A percentile compares a stretch with the other conserved stretches of the same genome.
These are phyloP conservation scores for Procambarus clarkii DNA, from an alignment of 1,140 invertebrate species.

Conservation along the genomic window DNA sequence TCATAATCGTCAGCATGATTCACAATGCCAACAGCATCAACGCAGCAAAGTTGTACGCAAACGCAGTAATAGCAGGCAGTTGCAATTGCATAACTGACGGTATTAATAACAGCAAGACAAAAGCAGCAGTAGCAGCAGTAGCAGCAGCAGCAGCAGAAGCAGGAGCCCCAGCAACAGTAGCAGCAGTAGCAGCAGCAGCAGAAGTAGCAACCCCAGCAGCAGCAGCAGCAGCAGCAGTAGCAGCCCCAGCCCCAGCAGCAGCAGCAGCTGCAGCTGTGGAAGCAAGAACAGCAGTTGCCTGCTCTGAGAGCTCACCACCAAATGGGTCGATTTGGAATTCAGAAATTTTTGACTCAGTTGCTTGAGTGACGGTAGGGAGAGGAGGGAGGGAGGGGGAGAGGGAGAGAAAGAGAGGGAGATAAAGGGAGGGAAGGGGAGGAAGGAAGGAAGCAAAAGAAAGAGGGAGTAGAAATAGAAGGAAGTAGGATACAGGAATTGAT, in stretches of 20 bases:
- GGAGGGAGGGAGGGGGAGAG: background rate
- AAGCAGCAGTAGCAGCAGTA: background rate
- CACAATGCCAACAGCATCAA: no score
- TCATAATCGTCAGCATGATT: background rate
- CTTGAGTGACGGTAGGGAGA: constrained; percentile 39
- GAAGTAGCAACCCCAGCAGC: no score
- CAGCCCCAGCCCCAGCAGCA: background rate
- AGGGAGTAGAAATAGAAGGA: no score
- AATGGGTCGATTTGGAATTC: constrained; percentile 55
- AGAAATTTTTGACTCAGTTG: constrained; percentile 49
- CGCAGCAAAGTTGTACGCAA: no score
- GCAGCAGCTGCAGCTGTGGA: constrained; percentile 8
- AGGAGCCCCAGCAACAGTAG: no score
- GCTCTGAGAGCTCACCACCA: constrained; percentile 11
- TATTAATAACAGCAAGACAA: background rate
- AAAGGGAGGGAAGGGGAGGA: background rate
- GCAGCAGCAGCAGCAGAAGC: background rate
- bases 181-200: no score
- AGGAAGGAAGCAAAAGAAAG: no score
- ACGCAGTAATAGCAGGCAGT: no score
- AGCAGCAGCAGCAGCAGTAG: background rate
- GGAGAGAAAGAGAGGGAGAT: background rate
- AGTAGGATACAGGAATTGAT: no score
- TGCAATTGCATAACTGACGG: background rate
- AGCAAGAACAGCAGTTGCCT: background rate